A percentile compares a stretch with the other conserved stretches of the same genome.
phyloP scores from a whole-genome alignment of 1,140 invertebrate genomes.

The Akabosia matsudoensis region DNA sequence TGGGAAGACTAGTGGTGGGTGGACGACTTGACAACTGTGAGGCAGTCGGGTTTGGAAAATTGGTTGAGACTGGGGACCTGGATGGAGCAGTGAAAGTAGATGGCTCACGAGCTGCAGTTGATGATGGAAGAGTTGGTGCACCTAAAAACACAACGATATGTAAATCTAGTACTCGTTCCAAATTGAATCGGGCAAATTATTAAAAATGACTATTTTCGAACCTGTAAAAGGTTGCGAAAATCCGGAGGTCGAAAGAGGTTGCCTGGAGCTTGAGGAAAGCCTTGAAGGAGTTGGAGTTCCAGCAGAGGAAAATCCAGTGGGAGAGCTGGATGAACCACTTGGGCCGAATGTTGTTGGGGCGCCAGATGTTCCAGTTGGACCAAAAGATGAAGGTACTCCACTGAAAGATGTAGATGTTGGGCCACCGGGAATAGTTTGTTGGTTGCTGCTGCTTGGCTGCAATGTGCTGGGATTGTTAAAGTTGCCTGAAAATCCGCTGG shows the following conservation, averaged over 20 bases:
- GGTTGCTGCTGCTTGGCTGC: not conserved
- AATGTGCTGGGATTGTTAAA: conserved; percentile 4
- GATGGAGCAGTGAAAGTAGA: not conserved
- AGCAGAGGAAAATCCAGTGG: not conserved
- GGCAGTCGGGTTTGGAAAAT: not conserved
- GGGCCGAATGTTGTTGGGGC: not conserved
- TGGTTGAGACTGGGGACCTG: not conserved
- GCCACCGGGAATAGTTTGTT: not conserved
- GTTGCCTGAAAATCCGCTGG: not conserved
- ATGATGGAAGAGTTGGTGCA: too few species aligned
- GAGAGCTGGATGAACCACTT: not conserved
- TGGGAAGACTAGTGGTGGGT: not conserved
- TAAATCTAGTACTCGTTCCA: too few species aligned
- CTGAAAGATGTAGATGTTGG: not conserved
- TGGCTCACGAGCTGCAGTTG: not conserved
- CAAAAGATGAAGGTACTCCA: too few species aligned
- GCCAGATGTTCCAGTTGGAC: not conserved
- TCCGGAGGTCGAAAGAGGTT: not conserved
- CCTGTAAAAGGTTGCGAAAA: not conserved
- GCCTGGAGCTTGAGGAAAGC: not conserved
- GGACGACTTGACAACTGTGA: not conserved
- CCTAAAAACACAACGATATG: too few species aligned
- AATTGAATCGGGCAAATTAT: too few species aligned
- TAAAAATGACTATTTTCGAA: too few species aligned
- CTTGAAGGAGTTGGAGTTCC: not conserved